Conservation (phyloP, 2,888 invertebrate genomes). For the Drosophila fungiperda region DNA sequence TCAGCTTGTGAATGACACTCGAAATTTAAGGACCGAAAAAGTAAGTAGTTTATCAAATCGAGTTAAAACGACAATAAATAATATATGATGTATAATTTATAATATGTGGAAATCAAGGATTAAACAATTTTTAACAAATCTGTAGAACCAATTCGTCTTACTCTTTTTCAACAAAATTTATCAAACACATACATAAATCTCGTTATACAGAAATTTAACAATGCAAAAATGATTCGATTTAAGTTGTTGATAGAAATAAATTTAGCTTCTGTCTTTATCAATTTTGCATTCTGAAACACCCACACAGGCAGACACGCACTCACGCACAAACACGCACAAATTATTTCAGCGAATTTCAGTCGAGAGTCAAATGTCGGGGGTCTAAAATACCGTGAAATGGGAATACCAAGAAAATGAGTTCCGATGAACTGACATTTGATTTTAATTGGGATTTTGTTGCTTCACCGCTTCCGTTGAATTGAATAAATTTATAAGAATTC, state of each 20-base stretch:
- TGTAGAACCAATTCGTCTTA: too few species aligned
- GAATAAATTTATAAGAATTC: slow-evolving; percentile 3
- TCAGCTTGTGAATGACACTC: background rate
- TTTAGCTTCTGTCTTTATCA: background rate
- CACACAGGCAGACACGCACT: background rate
- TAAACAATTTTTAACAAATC: background rate
- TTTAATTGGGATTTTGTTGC: slow-evolving; percentile 10
- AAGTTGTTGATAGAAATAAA: too few species aligned
- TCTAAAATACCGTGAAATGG: background rate
- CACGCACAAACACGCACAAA: background rate
- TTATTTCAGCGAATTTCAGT: slow-evolving; percentile 10
- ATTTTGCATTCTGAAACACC: background rate
- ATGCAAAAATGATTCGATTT: too few species aligned
- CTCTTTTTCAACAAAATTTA: too few species aligned
- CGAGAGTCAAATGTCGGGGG: background rate
- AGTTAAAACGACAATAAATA: background rate
- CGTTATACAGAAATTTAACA: too few species aligned
- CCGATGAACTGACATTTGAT: background rate
- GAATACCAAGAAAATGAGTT: background rate
- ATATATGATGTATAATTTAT: background rate
- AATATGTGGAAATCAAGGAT: background rate
- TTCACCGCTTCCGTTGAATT: slow-evolving; percentile 4
- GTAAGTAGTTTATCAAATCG: background rate
- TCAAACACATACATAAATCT: too few species aligned
- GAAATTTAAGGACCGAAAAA: background rate